Conservation (phyloP, 2,888 invertebrate genomes). For the Rotaria sp. region DNA sequence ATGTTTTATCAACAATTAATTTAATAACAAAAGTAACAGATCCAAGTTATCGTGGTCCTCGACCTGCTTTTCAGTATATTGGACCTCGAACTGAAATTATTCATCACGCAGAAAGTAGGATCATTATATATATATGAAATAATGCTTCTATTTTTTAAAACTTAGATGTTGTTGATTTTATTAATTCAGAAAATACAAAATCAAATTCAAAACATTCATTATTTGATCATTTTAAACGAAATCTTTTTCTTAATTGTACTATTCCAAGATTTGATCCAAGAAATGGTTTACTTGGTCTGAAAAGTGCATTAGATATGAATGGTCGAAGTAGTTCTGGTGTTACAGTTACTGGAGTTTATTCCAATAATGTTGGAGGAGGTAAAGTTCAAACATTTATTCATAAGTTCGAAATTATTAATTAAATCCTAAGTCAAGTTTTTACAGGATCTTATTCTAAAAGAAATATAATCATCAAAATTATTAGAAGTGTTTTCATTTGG, state of each 20-base stretch:
- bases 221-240: constrained; percentile 41
- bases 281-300: constrained; percentile 34
- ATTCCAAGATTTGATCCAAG: constrained; percentile 39
- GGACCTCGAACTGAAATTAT: constrained; percentile 38
- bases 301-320: constrained; percentile 17
- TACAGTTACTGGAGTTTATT: constrained; percentile 18
- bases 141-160: not conserved
- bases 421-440: no score
- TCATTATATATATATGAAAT: not conserved
- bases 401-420: no score
- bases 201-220: constrained; percentile 40
- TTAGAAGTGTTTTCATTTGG: no score
- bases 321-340: not conserved
- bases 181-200: constrained; percentile 36
- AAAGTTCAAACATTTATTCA: not conserved
- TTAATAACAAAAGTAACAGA: constrained; percentile 33
- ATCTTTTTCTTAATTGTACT: constrained; percentile 33
- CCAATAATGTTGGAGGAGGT: not conserved
- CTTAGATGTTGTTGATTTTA: constrained; percentile 35
- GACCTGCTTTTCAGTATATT: constrained; percentile 39
- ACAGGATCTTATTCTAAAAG: no score
- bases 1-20: constrained; percentile 59
- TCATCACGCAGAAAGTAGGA: constrained; percentile 33
- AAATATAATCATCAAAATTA: no score
- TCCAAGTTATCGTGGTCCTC: constrained; percentile 31